Conservation (phyloP, 2,113 vertebrate genomes). For the Jacana jacana region DNA sequence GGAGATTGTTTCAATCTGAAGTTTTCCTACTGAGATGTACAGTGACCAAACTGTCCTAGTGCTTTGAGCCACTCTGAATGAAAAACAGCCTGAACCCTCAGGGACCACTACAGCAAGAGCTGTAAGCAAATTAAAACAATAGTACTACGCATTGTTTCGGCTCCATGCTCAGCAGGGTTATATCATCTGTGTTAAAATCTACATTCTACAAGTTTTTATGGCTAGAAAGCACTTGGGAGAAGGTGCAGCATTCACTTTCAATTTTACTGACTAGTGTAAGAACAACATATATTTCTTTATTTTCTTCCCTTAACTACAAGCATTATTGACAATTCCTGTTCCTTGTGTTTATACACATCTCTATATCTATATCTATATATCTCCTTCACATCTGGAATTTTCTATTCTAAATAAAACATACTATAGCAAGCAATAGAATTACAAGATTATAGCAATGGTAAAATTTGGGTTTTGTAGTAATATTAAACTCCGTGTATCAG, state of each 20-base stretch:
- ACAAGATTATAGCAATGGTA: background rate
- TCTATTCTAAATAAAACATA: background rate
- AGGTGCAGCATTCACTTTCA: background rate
- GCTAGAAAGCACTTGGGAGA: background rate
- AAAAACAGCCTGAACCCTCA: background rate
- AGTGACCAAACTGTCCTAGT: background rate
- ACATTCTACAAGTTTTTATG: background rate
- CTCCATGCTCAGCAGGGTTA: background rate
- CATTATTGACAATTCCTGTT: background rate
- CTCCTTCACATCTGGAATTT: no score
- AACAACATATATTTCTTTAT: background rate
- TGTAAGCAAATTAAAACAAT: background rate
- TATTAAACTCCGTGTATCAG: background rate
- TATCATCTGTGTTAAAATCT: background rate
- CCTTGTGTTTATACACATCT: background rate
- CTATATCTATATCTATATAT: background rate
- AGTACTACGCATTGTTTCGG: background rate
- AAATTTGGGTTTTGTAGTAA: background rate
- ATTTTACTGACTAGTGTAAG: background rate
- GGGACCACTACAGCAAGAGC: background rate
- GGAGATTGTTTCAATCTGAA: background rate
- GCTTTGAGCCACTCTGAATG: background rate
- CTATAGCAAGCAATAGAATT: background rate
- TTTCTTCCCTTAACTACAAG: background rate
- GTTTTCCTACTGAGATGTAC: background rate